phyloP scores from a whole-genome alignment of 2,888 invertebrate genomes.

The Carabus problematicus region DNA sequence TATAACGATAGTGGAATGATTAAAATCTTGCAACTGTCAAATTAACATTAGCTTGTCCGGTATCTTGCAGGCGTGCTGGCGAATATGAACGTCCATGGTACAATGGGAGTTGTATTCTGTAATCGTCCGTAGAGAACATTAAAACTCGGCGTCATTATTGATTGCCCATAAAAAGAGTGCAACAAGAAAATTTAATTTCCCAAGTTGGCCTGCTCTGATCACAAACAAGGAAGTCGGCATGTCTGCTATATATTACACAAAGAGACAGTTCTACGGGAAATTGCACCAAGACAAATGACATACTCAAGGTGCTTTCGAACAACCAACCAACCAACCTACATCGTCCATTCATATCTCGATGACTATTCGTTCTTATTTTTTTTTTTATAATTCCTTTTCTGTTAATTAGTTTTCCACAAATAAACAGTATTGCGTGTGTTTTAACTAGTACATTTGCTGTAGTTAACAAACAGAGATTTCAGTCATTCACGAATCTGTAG shows the following conservation, averaged over 20 bases:
- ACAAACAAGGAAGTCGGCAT: slow-evolving; percentile 16
- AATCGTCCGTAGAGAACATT: slow-evolving; percentile 27
- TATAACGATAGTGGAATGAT: too few relatives aligned
- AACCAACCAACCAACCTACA: neutral
- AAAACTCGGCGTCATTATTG: slow-evolving; percentile 21
- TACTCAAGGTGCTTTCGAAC: neutral
- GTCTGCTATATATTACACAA: slow-evolving; percentile 28
- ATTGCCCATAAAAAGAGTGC: slow-evolving; percentile 34
- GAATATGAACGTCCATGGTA: too few relatives aligned
- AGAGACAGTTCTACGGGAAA: slow-evolving; percentile 21
- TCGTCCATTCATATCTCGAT: neutral
- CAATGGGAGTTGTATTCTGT: neutral
- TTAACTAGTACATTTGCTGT: too few relatives aligned
- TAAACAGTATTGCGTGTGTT: slow-evolving; percentile 14
- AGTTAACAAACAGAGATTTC: too few relatives aligned
- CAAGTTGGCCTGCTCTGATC: slow-evolving; percentile 22
- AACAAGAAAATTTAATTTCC: slow-evolving; percentile 37
- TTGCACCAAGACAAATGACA: slow-evolving; percentile 15
- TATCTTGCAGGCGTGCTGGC: too few relatives aligned
- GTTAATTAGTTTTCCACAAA: slow-evolving; percentile 20
- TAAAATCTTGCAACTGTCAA: too few relatives aligned
- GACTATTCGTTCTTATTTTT: neutral
- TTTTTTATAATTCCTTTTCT: slow-evolving; percentile 15
- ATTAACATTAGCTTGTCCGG: too few relatives aligned
- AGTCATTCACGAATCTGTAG: too few relatives aligned